A percentile compares a stretch with the other conserved stretches of the same genome.
Conservation (phyloP, 1,140 invertebrate genomes). For the Drosophila aff. region DNA sequence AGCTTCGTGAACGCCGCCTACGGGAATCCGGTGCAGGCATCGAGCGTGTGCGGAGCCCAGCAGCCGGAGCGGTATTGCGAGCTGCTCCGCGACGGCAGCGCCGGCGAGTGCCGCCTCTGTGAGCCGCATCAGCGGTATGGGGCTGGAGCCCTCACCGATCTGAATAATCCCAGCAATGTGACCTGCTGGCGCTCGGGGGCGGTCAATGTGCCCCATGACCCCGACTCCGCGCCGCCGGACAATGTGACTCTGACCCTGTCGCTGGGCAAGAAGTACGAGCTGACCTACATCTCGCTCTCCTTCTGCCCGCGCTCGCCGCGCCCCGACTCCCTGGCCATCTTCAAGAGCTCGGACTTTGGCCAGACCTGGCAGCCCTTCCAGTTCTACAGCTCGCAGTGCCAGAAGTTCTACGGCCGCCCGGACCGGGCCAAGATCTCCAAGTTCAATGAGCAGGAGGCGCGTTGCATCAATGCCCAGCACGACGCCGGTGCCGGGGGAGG, state of each 20-base stretch:
- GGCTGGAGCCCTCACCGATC: conserved; percentile 94
- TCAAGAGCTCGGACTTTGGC: conserved; percentile 97
- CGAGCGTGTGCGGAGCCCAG: conserved; percentile 94
- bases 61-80: conserved; percentile 91
- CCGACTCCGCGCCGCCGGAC: conserved; percentile 91
- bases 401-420: conserved; percentile 93
- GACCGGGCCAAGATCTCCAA: conserved; percentile 94
- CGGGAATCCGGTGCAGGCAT: conserved; percentile 93
- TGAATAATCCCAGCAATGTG: conserved; percentile 98
- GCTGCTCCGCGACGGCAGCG: conserved; percentile 85
- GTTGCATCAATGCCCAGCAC: conserved; percentile 95
- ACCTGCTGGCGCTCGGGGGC: conserved; percentile 98
- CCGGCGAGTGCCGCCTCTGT: conserved; percentile 94
- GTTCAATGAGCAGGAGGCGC: conserved; percentile 96
- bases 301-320: conserved; percentile 96
- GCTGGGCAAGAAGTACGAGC: conserved; percentile 98
- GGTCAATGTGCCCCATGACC: conserved; percentile 89
- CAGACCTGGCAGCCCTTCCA: conserved; percentile 98
- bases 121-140: conserved; percentile 89
- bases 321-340: conserved; percentile 98
- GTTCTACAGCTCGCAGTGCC: conserved; percentile 96
- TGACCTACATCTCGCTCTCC: conserved; percentile 98
- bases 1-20: conserved; percentile 99
- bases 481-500: conserved; percentile 87
- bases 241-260: conserved; percentile 97